phyloP scores from a whole-genome alignment of 2,888 invertebrate species.

The Clistopyga incitator region DNA sequence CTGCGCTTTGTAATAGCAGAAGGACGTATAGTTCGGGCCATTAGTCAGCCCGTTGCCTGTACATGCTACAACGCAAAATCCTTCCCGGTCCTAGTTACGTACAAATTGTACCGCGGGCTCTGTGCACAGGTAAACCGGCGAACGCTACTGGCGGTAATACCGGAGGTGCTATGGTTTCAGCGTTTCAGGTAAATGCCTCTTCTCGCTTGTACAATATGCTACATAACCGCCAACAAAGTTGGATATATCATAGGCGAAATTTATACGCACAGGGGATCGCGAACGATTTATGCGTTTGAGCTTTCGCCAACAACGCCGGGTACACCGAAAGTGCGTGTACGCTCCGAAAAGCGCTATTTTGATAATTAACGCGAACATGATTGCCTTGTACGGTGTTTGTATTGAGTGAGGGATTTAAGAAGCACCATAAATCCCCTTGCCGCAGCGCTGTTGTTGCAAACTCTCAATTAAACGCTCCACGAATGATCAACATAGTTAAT shows the following conservation, averaged over 20 bases:
- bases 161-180: slow-evolving; percentile 16
- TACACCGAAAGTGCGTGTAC: slow-evolving; percentile 8
- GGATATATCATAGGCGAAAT: slow-evolving; percentile 53
- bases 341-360: slow-evolving; percentile 18
- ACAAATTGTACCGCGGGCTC: slow-evolving; percentile 17
- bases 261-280: slow-evolving; percentile 44
- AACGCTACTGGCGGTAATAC: slow-evolving; percentile 22
- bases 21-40: slow-evolving; percentile 81
- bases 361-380: slow-evolving; percentile 30
- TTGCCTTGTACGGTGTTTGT: not conserved
- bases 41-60: slow-evolving; percentile 79
- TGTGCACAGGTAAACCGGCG: slow-evolving; percentile 20
- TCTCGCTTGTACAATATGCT: slow-evolving; percentile 49
- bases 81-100: slow-evolving; percentile 9
- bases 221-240: slow-evolving; percentile 59
- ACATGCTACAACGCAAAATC: slow-evolving; percentile 59
- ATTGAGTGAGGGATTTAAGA: slow-evolving; percentile 8
- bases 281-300: slow-evolving; percentile 55
- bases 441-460: no score
- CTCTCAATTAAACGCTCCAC: not conserved
- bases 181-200: slow-evolving; percentile 46
- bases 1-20: slow-evolving; percentile 23
- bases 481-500: not conserved
- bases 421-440: not conserved
- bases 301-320: slow-evolving; percentile 45